Conservation (phyloP, 2,113 vertebrate genomes). For the Caranx ignobilis region DNA sequence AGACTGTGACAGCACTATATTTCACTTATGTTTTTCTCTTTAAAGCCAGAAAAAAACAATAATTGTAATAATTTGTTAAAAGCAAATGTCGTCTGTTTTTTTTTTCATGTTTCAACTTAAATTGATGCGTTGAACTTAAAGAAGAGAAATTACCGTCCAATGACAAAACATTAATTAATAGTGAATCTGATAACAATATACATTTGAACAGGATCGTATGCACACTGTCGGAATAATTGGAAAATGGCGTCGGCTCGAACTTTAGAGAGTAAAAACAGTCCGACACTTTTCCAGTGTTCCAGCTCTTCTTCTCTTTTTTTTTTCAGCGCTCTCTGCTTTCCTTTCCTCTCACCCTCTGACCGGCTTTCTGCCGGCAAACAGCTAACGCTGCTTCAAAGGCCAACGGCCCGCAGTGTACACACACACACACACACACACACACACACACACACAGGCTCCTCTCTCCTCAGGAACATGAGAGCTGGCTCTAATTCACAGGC, state of each 20-base stretch:
- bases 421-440: constrained; percentile 56
- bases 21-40: constrained; percentile 39
- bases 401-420: constrained; percentile 57
- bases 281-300: constrained; percentile 9
- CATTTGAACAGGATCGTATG: constrained; percentile 33
- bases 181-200: constrained; percentile 24
- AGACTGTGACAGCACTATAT: constrained; percentile 35
- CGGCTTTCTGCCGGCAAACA: constrained; percentile 50
- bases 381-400: constrained; percentile 66
- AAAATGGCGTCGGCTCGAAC: constrained; percentile 27
- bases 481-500: constrained; percentile 78
- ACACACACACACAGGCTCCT: constrained; percentile 42
- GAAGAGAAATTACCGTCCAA: constrained; percentile 21
- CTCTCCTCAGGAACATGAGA: constrained; percentile 75
- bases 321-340: constrained; percentile 28
- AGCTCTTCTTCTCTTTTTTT: constrained; percentile 30
- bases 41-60: constrained; percentile 42
- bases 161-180: constrained; percentile 32
- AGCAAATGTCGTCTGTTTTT: constrained; percentile 16
- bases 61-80: constrained; percentile 64
- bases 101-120: constrained; percentile 32
- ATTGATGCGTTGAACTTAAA: constrained; percentile 47
- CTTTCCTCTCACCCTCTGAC: constrained; percentile 38
- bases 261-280: background rate
- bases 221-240: constrained; percentile 17